These are phyloP conservation scores for Ligdia adustata DNA, from an alignment of 2,888 invertebrate genomes.

Conservation along the genomic window DNA sequence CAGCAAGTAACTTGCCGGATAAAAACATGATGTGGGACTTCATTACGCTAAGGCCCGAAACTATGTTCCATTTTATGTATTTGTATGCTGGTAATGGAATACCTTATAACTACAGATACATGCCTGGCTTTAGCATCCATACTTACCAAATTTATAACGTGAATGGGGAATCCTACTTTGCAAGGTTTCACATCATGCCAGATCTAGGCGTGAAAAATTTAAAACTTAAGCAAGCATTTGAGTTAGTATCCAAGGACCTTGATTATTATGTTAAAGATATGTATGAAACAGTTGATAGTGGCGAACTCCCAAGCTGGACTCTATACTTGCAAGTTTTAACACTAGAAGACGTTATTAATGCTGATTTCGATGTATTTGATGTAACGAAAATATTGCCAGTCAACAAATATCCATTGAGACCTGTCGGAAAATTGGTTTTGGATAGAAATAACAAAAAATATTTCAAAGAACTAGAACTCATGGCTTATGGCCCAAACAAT, in stretches of 20 bases:
- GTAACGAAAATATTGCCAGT: constrained; percentile 92
- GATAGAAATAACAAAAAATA: constrained; percentile 94
- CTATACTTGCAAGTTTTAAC: constrained; percentile 93
- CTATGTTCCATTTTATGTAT: constrained; percentile 91
- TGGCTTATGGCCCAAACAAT: constrained; percentile 93
- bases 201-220: constrained; percentile 93
- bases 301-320: constrained; percentile 89
- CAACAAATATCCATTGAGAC: constrained; percentile 90
- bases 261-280: constrained; percentile 94
- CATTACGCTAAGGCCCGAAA: constrained; percentile 91
- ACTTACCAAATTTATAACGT: constrained; percentile 93
- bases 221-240: constrained; percentile 85
- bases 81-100: constrained; percentile 94
- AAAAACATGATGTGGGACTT: constrained; percentile 97
- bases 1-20: constrained; percentile 93
- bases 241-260: constrained; percentile 89
- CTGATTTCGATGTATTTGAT: constrained; percentile 94
- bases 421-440: constrained; percentile 90
- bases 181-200: constrained; percentile 95
- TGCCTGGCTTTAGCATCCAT: constrained; percentile 97
- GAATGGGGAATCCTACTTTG: constrained; percentile 87
- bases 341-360: constrained; percentile 88
- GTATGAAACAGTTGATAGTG: constrained; percentile 91
- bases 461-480: constrained; percentile 93
- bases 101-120: constrained; percentile 94